Evolutionary conservation across 2,888 invertebrate genomes (phyloP).

Genomic region (Apantesis nais): DNA sequence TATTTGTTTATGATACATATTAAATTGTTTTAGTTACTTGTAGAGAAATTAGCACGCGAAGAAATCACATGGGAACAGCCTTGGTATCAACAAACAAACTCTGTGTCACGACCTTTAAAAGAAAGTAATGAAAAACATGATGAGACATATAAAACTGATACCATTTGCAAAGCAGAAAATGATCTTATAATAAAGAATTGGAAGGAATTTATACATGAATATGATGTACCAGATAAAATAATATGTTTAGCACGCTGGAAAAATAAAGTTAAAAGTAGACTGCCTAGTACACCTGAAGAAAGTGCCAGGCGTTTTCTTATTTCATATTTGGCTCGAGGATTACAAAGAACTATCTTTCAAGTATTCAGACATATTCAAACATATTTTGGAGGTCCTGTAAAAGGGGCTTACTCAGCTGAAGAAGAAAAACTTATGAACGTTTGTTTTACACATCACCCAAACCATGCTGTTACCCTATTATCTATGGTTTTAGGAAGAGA

Average conservation of each 20-base stretch:
- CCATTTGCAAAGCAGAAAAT: conserved; percentile 64
- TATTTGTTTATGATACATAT: not conserved
- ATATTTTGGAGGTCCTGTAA: conserved; percentile 53
- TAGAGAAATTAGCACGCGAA: conserved; percentile 50
- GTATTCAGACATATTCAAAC: conserved; percentile 63
- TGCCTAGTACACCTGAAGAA: conserved; percentile 58
- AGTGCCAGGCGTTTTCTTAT: conserved; percentile 61
- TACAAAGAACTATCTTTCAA: conserved; percentile 69
- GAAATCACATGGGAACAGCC: conserved; percentile 69
- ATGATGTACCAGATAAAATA: conserved; percentile 66
- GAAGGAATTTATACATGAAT: conserved; percentile 64
- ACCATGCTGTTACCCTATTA: conserved; percentile 55
- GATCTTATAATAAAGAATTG: conserved; percentile 65
- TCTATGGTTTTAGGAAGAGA: conserved; percentile 64
- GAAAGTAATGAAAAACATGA: conserved; percentile 29
- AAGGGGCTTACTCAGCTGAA: conserved; percentile 56
- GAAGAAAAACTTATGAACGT: conserved; percentile 73
- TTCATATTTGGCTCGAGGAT: conserved; percentile 66
- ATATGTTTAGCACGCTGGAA: conserved; percentile 68
- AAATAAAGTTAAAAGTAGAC: conserved; percentile 56
- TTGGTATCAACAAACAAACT: conserved; percentile 68
- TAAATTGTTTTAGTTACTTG: conserved; percentile 55
- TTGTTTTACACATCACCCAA: conserved; percentile 62
- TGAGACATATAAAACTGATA: conserved; percentile 56
- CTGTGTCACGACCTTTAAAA: conserved; percentile 56